These are phyloP conservation scores for Empidonax alnorum DNA, from an alignment of 2,113 vertebrate genomes.

Conservation along the genomic window DNA sequence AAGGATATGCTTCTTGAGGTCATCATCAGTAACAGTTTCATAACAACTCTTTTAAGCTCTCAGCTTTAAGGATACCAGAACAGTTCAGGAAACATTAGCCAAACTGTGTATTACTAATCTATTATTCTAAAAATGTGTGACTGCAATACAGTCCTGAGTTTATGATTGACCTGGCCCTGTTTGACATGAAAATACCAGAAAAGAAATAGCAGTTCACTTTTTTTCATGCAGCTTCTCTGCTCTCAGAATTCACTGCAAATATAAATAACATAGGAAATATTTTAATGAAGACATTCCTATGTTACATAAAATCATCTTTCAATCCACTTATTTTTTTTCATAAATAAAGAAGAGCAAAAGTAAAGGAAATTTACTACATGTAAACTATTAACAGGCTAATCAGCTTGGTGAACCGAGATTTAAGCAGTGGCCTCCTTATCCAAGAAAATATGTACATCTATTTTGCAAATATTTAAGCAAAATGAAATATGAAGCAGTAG, in stretches of 20 bases:
- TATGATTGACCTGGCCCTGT: constrained; percentile 3
- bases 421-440: not conserved
- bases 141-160: not conserved
- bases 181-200: constrained; percentile 21
- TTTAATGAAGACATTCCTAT: not conserved
- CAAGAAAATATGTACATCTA: not conserved
- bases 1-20: not conserved
- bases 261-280: not conserved
- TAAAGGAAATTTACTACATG: not conserved
- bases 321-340: not conserved
- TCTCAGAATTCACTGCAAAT: not conserved
- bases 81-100: constrained; percentile 7
- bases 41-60: not conserved
- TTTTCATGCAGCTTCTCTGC: not conserved
- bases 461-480: not conserved
- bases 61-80: not conserved
- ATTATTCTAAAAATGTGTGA: constrained; percentile 26
- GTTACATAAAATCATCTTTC: not conserved
- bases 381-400: not conserved
- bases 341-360: not conserved
- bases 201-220: not conserved
- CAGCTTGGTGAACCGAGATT: not conserved
- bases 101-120: not conserved
- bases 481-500: not conserved
- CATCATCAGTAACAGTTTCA: not conserved